Base-by-base conservation (phyloP, 1,140 invertebrate species). In the Cherax destructor region DNA sequence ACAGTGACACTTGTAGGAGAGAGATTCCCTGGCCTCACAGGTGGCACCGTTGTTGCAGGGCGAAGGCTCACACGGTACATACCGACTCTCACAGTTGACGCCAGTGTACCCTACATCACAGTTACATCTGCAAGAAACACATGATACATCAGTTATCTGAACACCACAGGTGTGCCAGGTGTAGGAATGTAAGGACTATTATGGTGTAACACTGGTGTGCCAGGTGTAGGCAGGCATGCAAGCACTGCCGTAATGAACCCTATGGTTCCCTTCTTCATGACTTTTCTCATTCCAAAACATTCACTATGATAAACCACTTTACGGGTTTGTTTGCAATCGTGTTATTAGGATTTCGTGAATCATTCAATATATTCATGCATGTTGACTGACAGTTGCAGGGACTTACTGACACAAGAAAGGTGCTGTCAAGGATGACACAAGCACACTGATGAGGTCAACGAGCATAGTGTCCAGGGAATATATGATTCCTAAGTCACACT, bases 71-170 rank as follows among this genome's bases (percentile, higher is more conserved):
- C 98, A 99, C 2, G 98, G 98, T 90, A 98, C 96, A 94, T 98
- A 98, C 93, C 97, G 96, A 94, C 95, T 97, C 94, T 98, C 97
- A 95, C 98, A 99, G 95, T 98, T 97, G 94, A 97, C 96, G 18
- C 98, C 98, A 3, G 98, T 98, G 94, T 97, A 99, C 92, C 98
- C 98, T 92, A 96, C 96, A 92, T 97, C 95, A 95, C 98, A 99
- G 93, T 97, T 96, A 94, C 98, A 99, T 95, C 97, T 98, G 95
- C 1, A 76, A 74, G 4, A 59, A 49, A 81, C 50, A 52, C 1
- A 50, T 50, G 3, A 1, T n/a, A 21, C 1, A 21, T 69, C 65
- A 69, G 78, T 49, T 50, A 79, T n/a, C 16, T n/a, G 52, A 10
- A 41, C 30, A 41, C 30, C 9, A 56, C 52, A 56, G 13, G 52